Evolutionary conservation across 2,888 invertebrate species (phyloP), one percentile per base, ranked within the genome.

Genomic region (Meta bourneti): DNA sequence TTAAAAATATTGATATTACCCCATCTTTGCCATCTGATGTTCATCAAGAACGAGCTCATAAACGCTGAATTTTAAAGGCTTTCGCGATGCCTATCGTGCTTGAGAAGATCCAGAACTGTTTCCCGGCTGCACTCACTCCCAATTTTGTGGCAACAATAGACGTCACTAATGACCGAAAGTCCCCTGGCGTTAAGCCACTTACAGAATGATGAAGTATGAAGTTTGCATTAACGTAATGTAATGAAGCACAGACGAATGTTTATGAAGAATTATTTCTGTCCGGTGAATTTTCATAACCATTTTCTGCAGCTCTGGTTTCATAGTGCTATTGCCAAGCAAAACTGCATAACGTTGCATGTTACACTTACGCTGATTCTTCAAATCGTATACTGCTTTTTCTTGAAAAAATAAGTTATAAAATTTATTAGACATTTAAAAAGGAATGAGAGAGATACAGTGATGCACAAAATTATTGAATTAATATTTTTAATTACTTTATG

Each of bases 251-350:
- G 69, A 79, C 34, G 61, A 16, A 61, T 79, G 54, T n/a, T 79
- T 20, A 79, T 79, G 79, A 79, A 79, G 79, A 79, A 61, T 61
- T 79, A 79, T 54, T 20, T 79, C 7, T n/a, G 51, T 61, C 61
- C 13, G 61, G 11, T 9, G 61, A 61, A 16, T 61, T 61, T 16
- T 61, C 34, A 34, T 34, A 34, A 34, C 34, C 34, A 34, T 34
- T 34, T 34, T 34, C 34, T 34, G 34, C 34, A 4, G 34, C 34
- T 34, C 1, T 34, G 34, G 34, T 34, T 34, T 34, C 34, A 34
- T 34, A 34, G 34, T 34, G 34, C 34, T 34, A 4, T 4, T 34
- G 4, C 34, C 34, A 34, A 34, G 4, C 34, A 34, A 34, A 34
- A 34, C 4, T 34, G 34, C 34, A 34, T 34, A 2, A 34, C 4